Conservation (phyloP, 2,113 vertebrate species). For the Prochilodus magdalenae region DNA sequence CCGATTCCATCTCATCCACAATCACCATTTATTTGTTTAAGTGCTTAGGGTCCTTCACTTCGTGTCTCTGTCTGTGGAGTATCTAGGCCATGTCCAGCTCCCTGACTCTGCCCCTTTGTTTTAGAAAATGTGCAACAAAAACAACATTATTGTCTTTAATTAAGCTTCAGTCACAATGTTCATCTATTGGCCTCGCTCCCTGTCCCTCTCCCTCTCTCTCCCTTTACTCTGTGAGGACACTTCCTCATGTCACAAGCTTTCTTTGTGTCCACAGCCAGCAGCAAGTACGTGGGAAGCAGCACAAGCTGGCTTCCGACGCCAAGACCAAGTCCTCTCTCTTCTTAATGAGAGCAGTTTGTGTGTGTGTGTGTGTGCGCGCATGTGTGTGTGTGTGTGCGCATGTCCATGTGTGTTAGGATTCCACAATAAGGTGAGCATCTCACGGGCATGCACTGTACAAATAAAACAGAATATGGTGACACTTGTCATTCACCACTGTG, state of each 20-base stretch:
- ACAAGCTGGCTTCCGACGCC: conserved; percentile 39
- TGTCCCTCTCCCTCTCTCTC: not conserved
- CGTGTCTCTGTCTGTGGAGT: conserved; percentile 20
- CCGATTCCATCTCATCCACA: not conserved
- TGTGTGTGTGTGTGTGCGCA: conserved; percentile 6
- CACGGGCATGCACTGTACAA: not conserved
- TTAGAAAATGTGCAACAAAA: conserved; percentile 50
- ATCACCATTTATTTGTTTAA: not conserved
- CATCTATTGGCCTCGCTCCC: conserved; percentile 45
- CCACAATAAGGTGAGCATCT: not conserved
- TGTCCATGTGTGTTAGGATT: not conserved
- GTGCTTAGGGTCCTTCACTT: not conserved
- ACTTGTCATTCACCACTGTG: not conserved
- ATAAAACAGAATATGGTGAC: not conserved
- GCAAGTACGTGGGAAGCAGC: conserved; percentile 61
- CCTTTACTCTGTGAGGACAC: conserved; percentile 49
- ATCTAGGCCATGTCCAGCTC: conserved; percentile 52
- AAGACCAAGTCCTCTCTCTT: conserved; percentile 49
- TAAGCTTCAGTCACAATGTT: conserved; percentile 59
- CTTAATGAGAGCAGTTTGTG: conserved; percentile 50
- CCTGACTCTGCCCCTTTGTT: conserved; percentile 51
- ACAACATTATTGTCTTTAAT: conserved; percentile 65
- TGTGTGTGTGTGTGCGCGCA: conserved; percentile 32
- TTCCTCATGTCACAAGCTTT: conserved; percentile 63
- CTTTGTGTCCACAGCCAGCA: conserved; percentile 60